Evolutionary conservation across 2,113 vertebrate genomes (phyloP).

Genomic region (Eulemur macaco): DNA sequence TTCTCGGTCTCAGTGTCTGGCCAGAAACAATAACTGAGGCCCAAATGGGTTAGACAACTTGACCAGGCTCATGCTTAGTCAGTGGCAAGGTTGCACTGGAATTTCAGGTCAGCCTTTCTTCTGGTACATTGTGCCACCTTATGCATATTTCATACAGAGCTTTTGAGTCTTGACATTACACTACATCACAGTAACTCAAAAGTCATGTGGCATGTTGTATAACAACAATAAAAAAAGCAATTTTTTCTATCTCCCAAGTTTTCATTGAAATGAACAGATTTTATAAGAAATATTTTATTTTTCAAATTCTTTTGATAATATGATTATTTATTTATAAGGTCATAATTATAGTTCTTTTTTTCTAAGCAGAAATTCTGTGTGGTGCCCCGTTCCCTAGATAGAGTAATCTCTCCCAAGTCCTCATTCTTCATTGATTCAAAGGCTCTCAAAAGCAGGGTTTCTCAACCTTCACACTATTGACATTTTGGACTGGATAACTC

Average conservation of each 20-base stretch:
- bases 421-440: neutral
- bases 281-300: neutral
- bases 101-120: neutral
- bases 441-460: neutral
- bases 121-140: neutral
- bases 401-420: neutral
- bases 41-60: neutral
- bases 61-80: neutral
- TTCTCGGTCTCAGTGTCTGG: conserved; percentile 17
- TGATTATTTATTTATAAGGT: neutral
- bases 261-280: neutral
- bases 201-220: neutral
- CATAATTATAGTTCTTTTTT: neutral
- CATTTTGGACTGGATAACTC: neutral
- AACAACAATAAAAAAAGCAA: neutral
- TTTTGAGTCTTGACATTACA: neutral
- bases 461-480: neutral
- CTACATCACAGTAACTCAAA: neutral
- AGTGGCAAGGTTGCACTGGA: neutral
- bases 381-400: neutral
- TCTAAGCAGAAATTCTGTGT: neutral
- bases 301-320: neutral
- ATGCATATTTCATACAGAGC: neutral
- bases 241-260: neutral
- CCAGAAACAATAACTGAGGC: neutral